Conservation (phyloP, 1,140 invertebrate genomes). For the Trypoxylus dichotomus region DNA sequence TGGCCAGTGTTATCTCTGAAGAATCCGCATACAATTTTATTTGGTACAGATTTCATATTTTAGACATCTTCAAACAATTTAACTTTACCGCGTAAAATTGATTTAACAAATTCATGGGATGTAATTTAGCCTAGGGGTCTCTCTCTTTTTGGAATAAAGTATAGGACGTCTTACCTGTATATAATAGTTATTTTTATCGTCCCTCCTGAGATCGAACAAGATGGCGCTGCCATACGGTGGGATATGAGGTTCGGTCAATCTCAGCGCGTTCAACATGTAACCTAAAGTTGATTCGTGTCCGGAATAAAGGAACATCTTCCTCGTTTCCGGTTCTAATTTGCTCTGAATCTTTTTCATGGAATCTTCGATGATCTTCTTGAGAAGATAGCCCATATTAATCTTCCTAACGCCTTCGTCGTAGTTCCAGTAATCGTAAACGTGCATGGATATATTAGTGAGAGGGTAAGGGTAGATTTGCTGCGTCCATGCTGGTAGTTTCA, state of each 20-base stretch:
- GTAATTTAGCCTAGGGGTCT: too few species aligned
- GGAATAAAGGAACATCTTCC: conserved; percentile 62
- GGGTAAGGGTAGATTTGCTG: conserved; percentile 42
- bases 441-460: conserved; percentile 34
- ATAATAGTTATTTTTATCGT: conserved; percentile 30
- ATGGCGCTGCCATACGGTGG: conserved; percentile 58
- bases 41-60: too few species aligned
- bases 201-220: conserved; percentile 40
- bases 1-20: too few species aligned
- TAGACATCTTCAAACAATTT: too few species aligned
- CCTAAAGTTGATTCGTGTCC: conserved; percentile 72
- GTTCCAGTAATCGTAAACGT: conserved; percentile 41
- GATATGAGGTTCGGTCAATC: conserved; percentile 59
- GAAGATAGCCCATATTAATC: conserved; percentile 37
- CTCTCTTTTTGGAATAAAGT: too few species aligned
- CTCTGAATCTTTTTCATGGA: conserved; percentile 51
- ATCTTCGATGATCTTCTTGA: conserved; percentile 56
- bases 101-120: too few species aligned
- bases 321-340: conserved; percentile 41
- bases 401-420: conserved; percentile 31
- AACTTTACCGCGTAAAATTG: too few species aligned
- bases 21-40: too few species aligned
- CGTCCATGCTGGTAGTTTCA: conserved; percentile 47
- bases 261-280: conserved; percentile 62
- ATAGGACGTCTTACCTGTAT: background rate